Conservation (phyloP, 2,797 vertebrate genomes). For the Cyclopterus lumpus region DNA sequence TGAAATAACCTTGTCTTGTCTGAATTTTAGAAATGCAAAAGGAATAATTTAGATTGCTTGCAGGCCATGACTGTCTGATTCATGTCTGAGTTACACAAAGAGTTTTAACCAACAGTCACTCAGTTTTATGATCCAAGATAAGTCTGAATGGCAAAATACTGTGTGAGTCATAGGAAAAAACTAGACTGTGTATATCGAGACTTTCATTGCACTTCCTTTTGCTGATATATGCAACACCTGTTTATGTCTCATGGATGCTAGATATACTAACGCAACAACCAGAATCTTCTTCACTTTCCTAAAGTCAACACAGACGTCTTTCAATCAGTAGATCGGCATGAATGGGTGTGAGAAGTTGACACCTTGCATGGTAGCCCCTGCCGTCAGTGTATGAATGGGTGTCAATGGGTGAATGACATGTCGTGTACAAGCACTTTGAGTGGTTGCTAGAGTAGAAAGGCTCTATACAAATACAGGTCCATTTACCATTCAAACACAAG, state of each 20-base stretch:
- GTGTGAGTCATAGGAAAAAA: slow-evolving; percentile 22
- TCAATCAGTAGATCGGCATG: too few species aligned
- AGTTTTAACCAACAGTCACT: slow-evolving; percentile 50
- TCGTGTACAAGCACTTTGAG: too few species aligned
- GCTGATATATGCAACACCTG: not conserved
- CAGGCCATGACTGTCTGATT: slow-evolving; percentile 48
- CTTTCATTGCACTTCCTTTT: not conserved
- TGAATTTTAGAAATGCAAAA: slow-evolving; percentile 61
- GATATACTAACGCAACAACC: too few species aligned
- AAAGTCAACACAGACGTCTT: too few species aligned
- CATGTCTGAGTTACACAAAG: slow-evolving; percentile 47
- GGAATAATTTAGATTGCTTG: slow-evolving; percentile 68
- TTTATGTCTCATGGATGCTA: not conserved
- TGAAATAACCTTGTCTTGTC: slow-evolving; percentile 53
- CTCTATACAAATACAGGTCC: too few species aligned
- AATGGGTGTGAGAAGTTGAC: too few species aligned
- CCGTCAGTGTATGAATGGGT: too few species aligned
- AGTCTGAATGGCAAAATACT: slow-evolving; percentile 20
- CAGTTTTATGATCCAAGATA: slow-evolving; percentile 35
- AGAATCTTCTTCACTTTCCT: too few species aligned
- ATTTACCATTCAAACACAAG: too few species aligned
- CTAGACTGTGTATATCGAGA: not conserved
- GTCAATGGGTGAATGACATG: too few species aligned
- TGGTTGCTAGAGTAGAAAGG: too few species aligned
- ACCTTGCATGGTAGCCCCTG: too few species aligned